These are phyloP conservation scores for Bombus ignitus DNA, from an alignment of 1,140 invertebrate genomes.

Conservation along the genomic window DNA sequence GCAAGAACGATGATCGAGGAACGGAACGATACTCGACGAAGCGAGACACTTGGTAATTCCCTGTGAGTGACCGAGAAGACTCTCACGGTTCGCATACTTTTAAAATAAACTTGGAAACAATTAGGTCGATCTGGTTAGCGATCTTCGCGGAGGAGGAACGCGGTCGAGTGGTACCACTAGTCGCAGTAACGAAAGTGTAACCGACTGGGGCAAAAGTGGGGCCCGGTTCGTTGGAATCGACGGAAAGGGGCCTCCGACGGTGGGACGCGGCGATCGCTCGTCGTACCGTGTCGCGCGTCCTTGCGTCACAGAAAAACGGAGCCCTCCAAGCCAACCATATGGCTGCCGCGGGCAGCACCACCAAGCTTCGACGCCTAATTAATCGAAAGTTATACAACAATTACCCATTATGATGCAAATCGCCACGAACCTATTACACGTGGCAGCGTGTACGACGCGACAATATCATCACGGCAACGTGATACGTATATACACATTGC, in stretches of 20 bases:
- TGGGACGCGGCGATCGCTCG: constrained; percentile 7
- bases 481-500: neutral
- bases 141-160: constrained; percentile 64
- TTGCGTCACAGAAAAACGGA: neutral
- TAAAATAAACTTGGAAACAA: constrained; percentile 47
- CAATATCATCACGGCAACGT: rapidly evolving
- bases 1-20: neutral
- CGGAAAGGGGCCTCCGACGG: constrained; percentile 3
- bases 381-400: constrained; percentile 70
- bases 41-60: no score
- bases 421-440: constrained; percentile 28
- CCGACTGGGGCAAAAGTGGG: constrained; percentile 63
- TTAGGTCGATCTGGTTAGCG: constrained; percentile 50
- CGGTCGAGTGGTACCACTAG: constrained; percentile 74
- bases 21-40: neutral
- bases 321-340: neutral
- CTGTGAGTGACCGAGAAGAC: neutral
- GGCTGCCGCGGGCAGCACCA: neutral
- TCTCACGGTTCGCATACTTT: constrained; percentile 50
- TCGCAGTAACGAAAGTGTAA: constrained; percentile 79
- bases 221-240: constrained; percentile 43
- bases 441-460: constrained; percentile 24
- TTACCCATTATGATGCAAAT: constrained; percentile 61
- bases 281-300: neutral
- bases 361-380: constrained; percentile 51